Evolutionary conservation across 2,888 invertebrate species (phyloP).

Genomic region (Parapristionchus giblindavisi): DNA sequence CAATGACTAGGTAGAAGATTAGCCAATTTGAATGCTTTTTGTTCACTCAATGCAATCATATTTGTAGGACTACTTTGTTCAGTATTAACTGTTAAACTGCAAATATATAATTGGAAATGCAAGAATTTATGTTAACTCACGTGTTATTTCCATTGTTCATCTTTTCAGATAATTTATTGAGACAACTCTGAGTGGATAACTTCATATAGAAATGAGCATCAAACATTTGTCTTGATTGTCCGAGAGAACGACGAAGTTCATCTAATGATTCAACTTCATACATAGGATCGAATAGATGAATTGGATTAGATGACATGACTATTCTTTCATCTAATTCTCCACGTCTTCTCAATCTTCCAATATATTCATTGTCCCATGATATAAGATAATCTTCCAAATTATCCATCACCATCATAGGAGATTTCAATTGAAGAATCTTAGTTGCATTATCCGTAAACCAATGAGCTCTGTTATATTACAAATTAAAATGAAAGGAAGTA

Average conservation of each 20-base stretch:
- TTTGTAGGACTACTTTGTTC: slow-evolving; percentile 27
- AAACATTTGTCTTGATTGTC: slow-evolving; percentile 1
- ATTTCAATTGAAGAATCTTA: not conserved
- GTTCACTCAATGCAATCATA: not conserved
- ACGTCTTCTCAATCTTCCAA: slow-evolving; percentile 3
- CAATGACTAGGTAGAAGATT: not conserved
- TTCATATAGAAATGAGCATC: slow-evolving; percentile 20
- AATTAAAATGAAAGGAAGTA: not conserved
- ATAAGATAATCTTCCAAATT: slow-evolving; percentile 3
- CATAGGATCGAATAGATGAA: not conserved
- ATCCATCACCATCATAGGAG: not conserved
- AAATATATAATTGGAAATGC: not conserved
- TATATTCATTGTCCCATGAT: slow-evolving; percentile 4
- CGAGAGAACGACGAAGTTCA: slow-evolving; percentile 16
- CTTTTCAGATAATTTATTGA: slow-evolving; percentile 26
- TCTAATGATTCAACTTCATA: slow-evolving; percentile 17
- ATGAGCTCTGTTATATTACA: not conserved
- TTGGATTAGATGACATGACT: not conserved
- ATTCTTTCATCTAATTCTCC: slow-evolving; percentile 33
- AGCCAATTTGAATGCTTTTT: slow-evolving; percentile 10
- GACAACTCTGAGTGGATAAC: slow-evolving; percentile 23
- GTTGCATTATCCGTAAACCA: slow-evolving; percentile 26
- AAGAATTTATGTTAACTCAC: not conserved
- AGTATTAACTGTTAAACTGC: slow-evolving; percentile 27
- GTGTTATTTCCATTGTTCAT: not conserved